phyloP scores from a whole-genome alignment of 1,140 invertebrate species.

The Drosophila novamexicana region DNA sequence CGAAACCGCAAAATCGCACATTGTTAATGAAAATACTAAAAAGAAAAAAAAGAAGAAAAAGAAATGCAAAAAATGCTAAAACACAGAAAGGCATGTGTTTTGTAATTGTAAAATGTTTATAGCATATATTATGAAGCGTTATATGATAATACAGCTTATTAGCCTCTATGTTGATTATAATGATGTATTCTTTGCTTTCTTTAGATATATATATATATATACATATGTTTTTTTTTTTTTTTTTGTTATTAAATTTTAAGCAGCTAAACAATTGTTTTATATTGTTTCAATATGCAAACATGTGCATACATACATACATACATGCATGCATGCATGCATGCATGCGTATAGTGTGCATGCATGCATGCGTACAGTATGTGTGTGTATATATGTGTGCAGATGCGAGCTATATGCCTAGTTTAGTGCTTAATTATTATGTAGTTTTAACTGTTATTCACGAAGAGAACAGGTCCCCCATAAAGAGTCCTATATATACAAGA shows the following conservation, averaged over 20 bases:
- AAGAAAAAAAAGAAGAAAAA: conserved; percentile 9
- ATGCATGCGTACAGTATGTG: no score
- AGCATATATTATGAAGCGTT: conserved; percentile 66
- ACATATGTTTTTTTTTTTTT: conserved; percentile 44
- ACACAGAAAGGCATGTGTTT: conserved; percentile 41
- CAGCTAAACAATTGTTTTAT: conserved; percentile 65
- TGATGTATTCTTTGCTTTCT: conserved; percentile 24
- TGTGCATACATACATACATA: conserved; percentile 2
- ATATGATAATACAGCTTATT: conserved; percentile 70
- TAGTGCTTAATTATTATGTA: conserved; percentile 78
- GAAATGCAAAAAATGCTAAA: conserved; percentile 12
- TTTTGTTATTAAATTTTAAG: conserved; percentile 74
- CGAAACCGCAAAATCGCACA: conserved; percentile 70
- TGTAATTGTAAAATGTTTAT: conserved; percentile 79
- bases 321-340: background rate
- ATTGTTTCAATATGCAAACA: conserved; percentile 43
- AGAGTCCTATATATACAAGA: conserved; percentile 42
- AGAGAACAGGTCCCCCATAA: conserved; percentile 6
- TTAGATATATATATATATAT: conserved; percentile 2
- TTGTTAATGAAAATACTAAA: conserved; percentile 54
- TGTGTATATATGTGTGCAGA: conserved; percentile 32
- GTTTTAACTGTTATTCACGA: conserved; percentile 71
- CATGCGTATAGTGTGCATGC: no score
- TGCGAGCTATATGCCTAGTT: conserved; percentile 72
- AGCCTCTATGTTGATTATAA: conserved; percentile 45